Percentiles rank a stretch among this genome's conserved stretches.
phyloP scores from a whole-genome alignment of 2,797 vertebrate genomes.

The Coregonus suidteri region DNA sequence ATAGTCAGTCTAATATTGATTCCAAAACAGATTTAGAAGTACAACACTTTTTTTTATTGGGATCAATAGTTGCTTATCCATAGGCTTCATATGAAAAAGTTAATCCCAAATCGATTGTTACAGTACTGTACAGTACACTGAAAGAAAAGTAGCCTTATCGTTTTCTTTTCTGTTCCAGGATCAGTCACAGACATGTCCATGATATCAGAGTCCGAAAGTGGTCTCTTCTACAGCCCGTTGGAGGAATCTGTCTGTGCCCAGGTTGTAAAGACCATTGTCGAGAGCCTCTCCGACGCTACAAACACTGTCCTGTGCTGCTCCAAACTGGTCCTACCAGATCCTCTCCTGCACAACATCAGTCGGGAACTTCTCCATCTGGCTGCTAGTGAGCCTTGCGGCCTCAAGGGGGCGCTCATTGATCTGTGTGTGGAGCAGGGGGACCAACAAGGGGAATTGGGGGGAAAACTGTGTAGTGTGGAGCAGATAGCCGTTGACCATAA shows the following conservation, averaged over 20 bases:
- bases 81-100: neutral
- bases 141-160: neutral
- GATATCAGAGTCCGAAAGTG: conserved; percentile 77
- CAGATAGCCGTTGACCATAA: conserved; percentile 85
- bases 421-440: conserved; percentile 87
- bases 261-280: conserved; percentile 78
- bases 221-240: conserved; percentile 82
- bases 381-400: conserved; percentile 88
- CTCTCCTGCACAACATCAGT: conserved; percentile 81
- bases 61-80: neutral
- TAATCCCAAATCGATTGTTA: neutral
- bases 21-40: neutral
- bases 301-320: conserved; percentile 77
- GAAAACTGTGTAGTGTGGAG: conserved; percentile 74
- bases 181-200: conserved; percentile 76
- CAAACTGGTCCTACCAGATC: conserved; percentile 81
- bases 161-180: conserved; percentile 63
- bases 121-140: neutral
- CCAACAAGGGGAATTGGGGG: conserved; percentile 33
- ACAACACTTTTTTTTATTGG: neutral
- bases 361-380: conserved; percentile 88
- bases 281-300: conserved; percentile 77
- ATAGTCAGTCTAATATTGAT: neutral
- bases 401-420: conserved; percentile 89
- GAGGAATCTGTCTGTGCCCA: conserved; percentile 85